Evolutionary conservation across 2,888 invertebrate genomes (phyloP).

Genomic region (Drosophila birchii): DNA sequence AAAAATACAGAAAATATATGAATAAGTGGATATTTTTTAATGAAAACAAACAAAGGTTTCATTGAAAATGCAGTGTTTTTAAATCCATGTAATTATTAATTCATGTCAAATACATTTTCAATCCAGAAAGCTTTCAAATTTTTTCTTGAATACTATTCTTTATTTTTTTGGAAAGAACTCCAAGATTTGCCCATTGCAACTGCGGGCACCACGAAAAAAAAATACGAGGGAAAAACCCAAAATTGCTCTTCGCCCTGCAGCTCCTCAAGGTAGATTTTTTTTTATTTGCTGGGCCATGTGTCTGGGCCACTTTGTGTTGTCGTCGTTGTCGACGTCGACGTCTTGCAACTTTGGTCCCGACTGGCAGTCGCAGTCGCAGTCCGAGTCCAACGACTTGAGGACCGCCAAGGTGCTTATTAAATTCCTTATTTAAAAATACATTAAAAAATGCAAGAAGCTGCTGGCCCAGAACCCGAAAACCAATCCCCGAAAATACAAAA

Average conservation of each 20-base stretch:
- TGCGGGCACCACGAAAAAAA: not conserved
- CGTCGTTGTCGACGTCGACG: constrained; percentile 60
- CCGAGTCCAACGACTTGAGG: constrained; percentile 66
- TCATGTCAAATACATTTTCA: not conserved
- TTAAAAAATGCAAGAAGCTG: constrained; percentile 81
- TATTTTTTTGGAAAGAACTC: not conserved
- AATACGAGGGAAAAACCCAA: constrained; percentile 47
- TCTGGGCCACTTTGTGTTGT: constrained; percentile 80
- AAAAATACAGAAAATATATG: not conserved
- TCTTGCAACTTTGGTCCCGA: constrained; percentile 38
- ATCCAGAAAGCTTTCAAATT: rapidly evolving
- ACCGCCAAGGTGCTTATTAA: constrained; percentile 79
- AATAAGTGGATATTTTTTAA: not conserved
- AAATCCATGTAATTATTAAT: not conserved
- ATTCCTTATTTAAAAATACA: constrained; percentile 81
- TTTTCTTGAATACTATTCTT: too few species aligned
- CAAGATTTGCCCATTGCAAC: constrained; percentile 54
- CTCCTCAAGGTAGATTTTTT: constrained; percentile 22
- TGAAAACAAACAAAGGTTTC: not conserved
- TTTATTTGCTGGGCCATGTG: constrained; percentile 61
- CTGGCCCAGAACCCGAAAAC: constrained; percentile 48
- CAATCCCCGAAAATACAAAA: constrained; percentile 54
- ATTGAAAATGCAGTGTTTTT: not conserved
- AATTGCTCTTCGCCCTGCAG: constrained; percentile 76
- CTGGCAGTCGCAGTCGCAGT: constrained; percentile 46